These are phyloP conservation scores for Drosophila saltans DNA, from an alignment of 1,140 invertebrate genomes.

Conservation along the genomic window DNA sequence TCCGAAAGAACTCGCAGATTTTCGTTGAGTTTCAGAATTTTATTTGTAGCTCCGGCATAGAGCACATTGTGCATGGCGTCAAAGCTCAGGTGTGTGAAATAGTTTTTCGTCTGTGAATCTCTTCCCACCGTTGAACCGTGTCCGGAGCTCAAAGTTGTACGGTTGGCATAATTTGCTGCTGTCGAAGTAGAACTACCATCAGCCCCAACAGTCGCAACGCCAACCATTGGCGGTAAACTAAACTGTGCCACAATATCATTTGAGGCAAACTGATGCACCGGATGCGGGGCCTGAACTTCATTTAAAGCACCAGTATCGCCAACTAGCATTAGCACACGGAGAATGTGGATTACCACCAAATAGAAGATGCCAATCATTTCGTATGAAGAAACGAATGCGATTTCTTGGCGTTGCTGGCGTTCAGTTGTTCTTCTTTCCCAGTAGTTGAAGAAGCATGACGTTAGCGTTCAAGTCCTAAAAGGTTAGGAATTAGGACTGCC, in stretches of 20 bases:
- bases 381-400: not conserved
- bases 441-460: not conserved
- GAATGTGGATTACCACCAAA: conserved; percentile 4
- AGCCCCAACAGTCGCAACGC: not conserved
- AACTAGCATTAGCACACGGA: conserved; percentile 1
- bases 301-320: not conserved
- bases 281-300: not conserved
- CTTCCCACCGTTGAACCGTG: conserved; percentile 1
- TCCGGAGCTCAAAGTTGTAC: conserved; percentile 10
- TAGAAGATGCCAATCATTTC: conserved; percentile 5
- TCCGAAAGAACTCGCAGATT: conserved; percentile 89
- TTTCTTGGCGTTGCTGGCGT: not conserved
- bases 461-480: not conserved
- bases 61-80: conserved; percentile 86
- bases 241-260: conserved; percentile 78
- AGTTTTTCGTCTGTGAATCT: conserved; percentile 58
- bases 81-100: conserved; percentile 85
- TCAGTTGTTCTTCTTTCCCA: conserved; percentile 6
- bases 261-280: conserved; percentile 35
- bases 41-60: conserved; percentile 92
- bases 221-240: conserved; percentile 42
- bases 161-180: conserved; percentile 39
- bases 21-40: conserved; percentile 91
- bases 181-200: conserved; percentile 30
- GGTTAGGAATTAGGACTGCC: not conserved